Conservation (phyloP, 2,888 invertebrate genomes). For the Metacarcinus magister region DNA sequence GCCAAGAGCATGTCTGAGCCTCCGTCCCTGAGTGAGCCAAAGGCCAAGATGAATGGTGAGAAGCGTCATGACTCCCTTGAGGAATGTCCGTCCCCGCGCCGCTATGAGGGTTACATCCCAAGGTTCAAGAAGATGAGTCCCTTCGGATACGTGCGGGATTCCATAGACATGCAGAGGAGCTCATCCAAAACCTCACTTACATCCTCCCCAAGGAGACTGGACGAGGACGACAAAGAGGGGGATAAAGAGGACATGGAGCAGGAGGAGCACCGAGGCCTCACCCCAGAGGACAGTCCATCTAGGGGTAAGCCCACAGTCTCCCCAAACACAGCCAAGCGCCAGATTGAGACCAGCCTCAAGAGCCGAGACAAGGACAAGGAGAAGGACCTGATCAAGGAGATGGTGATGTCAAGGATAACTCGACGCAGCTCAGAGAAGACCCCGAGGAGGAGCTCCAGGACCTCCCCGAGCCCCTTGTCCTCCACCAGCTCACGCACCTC, state of each 20-base stretch:
- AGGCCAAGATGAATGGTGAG: constrained; percentile 70
- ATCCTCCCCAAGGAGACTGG: constrained; percentile 52
- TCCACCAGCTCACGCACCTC: constrained; percentile 75
- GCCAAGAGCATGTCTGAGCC: constrained; percentile 78
- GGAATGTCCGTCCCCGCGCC: constrained; percentile 69
- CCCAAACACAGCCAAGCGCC: constrained; percentile 72
- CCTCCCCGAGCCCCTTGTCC: constrained; percentile 72
- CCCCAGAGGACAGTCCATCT: not conserved
- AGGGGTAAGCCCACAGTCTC: constrained; percentile 51
- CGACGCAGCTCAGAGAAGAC: constrained; percentile 78
- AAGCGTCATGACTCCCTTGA: constrained; percentile 73
- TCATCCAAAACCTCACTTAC: constrained; percentile 61
- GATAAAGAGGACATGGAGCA: constrained; percentile 69
- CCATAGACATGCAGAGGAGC: constrained; percentile 78
- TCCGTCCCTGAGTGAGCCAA: constrained; percentile 67
- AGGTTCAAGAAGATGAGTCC: constrained; percentile 80
- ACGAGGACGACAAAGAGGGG: constrained; percentile 68
- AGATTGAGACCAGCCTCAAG: constrained; percentile 71
- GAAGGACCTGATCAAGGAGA: constrained; percentile 80
- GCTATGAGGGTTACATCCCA: constrained; percentile 82
- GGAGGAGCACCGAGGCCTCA: not conserved
- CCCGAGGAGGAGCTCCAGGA: constrained; percentile 76
- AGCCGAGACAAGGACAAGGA: constrained; percentile 75
- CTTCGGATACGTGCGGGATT: constrained; percentile 79
- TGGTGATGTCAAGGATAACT: constrained; percentile 80